Conservation (phyloP, 2,113 vertebrate species). For the Hyaena hyaena region DNA sequence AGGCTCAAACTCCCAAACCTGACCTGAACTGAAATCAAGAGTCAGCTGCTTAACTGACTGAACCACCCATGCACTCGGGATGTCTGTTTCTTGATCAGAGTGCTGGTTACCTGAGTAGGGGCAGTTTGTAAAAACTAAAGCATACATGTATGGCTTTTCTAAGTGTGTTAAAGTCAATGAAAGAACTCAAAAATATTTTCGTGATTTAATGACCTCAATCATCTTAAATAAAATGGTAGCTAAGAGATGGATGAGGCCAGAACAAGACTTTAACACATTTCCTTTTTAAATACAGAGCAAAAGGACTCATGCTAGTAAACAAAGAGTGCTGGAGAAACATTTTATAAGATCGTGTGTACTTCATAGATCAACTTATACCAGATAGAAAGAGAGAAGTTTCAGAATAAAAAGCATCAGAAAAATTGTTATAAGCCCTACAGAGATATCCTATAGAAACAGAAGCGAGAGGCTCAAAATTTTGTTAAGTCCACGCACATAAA, state of each 20-base stretch:
- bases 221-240: background rate
- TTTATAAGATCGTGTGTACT: background rate
- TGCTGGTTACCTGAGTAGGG: background rate
- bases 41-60: too few relatives aligned
- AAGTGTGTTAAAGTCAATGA: background rate
- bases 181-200: background rate
- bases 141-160: background rate
- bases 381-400: background rate
- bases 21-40: too few relatives aligned
- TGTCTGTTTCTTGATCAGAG: background rate
- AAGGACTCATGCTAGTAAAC: background rate
- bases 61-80: background rate
- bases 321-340: background rate
- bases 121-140: background rate
- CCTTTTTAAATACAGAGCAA: background rate
- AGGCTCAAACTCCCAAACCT: too few relatives aligned
- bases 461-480: slow-evolving; percentile 12
- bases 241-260: background rate
- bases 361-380: background rate
- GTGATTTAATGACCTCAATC: background rate
- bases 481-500: slow-evolving; percentile 5
- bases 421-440: background rate
- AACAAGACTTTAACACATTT: background rate
- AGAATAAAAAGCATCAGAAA: background rate
- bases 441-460: background rate